A percentile compares a stretch with the other conserved stretches of the same genome.
phyloP scores from a whole-genome alignment of 2,113 vertebrate genomes.

The Rhabdomys dilectus region DNA sequence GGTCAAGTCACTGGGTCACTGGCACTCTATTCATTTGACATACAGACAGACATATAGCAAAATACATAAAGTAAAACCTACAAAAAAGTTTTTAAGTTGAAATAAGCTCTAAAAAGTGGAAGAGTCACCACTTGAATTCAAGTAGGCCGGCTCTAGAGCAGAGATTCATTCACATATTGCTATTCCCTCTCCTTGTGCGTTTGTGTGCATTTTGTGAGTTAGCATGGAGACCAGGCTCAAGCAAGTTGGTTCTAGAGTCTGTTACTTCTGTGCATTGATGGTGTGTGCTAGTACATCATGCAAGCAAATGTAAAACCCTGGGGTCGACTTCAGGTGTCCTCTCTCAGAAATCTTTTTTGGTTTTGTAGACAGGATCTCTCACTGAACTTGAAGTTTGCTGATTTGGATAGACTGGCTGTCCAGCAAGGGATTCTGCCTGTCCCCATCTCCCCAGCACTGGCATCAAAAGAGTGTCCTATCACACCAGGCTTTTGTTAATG shows the following conservation, averaged over 20 bases:
- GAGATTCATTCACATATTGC: background rate
- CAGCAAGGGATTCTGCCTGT: background rate
- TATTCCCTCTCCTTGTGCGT: background rate
- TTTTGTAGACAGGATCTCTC: background rate
- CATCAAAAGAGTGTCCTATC: background rate
- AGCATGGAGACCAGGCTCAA: too few species aligned
- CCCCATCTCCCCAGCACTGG: too few species aligned
- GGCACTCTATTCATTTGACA: background rate
- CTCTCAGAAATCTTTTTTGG: background rate
- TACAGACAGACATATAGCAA: background rate
- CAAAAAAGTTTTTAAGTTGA: background rate
- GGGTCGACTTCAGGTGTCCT: background rate
- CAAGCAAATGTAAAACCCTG: background rate
- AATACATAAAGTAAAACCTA: background rate
- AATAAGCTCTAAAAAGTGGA: slow-evolving; percentile 1
- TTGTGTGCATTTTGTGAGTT: background rate
- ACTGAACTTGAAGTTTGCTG: background rate
- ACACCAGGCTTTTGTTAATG: background rate
- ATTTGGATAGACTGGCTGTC: background rate
- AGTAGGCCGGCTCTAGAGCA: background rate
- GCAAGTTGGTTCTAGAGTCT: background rate
- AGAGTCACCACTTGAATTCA: background rate
- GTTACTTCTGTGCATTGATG: background rate
- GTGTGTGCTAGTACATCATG: background rate
- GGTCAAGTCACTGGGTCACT: too few species aligned